Percentiles rank a stretch among this genome's conserved stretches.
These are phyloP conservation scores for Anaspis maculata DNA, from an alignment of 2,888 invertebrate species.

Conservation along the genomic window DNA sequence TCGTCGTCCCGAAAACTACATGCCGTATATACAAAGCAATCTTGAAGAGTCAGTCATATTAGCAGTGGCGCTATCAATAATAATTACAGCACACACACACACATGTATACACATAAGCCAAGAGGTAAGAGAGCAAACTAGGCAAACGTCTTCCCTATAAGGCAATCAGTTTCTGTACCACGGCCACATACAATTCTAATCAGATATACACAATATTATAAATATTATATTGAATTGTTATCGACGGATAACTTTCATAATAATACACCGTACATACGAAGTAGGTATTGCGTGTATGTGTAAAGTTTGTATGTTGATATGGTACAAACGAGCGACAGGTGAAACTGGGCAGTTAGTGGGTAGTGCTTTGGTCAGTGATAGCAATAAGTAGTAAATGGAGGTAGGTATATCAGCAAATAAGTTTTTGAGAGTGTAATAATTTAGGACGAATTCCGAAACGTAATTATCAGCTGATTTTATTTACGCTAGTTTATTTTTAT, in stretches of 20 bases:
- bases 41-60: constrained; percentile 19
- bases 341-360: constrained; percentile 21
- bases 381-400: too few relatives aligned
- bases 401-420: too few relatives aligned
- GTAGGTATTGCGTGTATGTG: too few relatives aligned
- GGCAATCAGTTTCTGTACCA: constrained; percentile 35
- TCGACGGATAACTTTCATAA: constrained; percentile 23
- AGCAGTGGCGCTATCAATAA: constrained; percentile 19
- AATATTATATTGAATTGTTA: constrained; percentile 26
- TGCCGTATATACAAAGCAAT: too few relatives aligned
- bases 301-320: too few relatives aligned
- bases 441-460: constrained; percentile 21
- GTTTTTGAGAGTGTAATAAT: constrained; percentile 12
- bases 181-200: constrained; percentile 30
- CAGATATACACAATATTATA: constrained; percentile 21
- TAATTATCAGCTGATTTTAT: constrained; percentile 17
- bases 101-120: too few relatives aligned
- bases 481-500: too few relatives aligned
- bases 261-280: too few relatives aligned
- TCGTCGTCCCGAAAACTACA: too few relatives aligned
- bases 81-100: constrained; percentile 21
- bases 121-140: constrained; percentile 34
- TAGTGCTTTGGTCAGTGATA: too few relatives aligned
- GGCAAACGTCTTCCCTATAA: constrained; percentile 39
- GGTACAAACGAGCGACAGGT: constrained; percentile 27